Evolutionary conservation across 2,113 vertebrate genomes (phyloP).

Genomic region (Cottus gobio): DNA sequence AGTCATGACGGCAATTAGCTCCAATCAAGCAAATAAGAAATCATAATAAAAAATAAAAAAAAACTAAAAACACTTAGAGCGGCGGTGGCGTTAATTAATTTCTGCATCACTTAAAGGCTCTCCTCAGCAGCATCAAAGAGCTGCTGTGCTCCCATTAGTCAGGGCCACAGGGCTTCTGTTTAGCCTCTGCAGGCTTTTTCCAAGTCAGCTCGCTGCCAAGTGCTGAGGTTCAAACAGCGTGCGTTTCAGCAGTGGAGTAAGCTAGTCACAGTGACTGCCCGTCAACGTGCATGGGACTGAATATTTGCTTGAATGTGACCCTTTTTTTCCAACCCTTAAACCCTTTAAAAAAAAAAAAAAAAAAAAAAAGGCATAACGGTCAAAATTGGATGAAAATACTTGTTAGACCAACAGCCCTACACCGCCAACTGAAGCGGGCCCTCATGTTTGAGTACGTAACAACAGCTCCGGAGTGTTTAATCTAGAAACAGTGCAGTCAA

Average conservation of each 20-base stretch:
- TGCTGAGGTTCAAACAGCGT: slow-evolving; percentile 43
- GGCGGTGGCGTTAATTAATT: slow-evolving; percentile 42
- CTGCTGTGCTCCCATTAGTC: slow-evolving; percentile 62
- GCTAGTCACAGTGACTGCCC: slow-evolving; percentile 37
- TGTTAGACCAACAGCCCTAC: not conserved
- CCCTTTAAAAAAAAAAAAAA: not conserved
- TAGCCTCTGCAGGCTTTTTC: slow-evolving; percentile 53
- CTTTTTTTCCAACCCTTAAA: slow-evolving; percentile 25
- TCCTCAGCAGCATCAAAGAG: slow-evolving; percentile 51
- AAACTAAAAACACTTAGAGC: slow-evolving; percentile 20
- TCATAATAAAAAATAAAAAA: slow-evolving; percentile 14
- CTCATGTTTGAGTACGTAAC: slow-evolving; percentile 47
- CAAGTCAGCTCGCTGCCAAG: slow-evolving; percentile 54
- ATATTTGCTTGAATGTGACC: slow-evolving; percentile 8
- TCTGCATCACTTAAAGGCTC: slow-evolving; percentile 45
- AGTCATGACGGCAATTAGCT: slow-evolving; percentile 49
- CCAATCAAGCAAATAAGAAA: slow-evolving; percentile 46
- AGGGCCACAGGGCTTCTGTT: slow-evolving; percentile 62
- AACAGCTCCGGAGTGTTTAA: slow-evolving; percentile 57
- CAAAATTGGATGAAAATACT: slow-evolving; percentile 22
- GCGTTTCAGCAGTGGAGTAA: slow-evolving; percentile 46
- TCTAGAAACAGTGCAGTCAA: slow-evolving; percentile 67
- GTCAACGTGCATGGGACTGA: slow-evolving; percentile 41
- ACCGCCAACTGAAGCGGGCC: slow-evolving; percentile 1
- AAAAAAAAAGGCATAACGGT: not conserved